Base-by-base conservation (phyloP, 1,140 invertebrate genomes). In the Chlorops oryzae region DNA sequence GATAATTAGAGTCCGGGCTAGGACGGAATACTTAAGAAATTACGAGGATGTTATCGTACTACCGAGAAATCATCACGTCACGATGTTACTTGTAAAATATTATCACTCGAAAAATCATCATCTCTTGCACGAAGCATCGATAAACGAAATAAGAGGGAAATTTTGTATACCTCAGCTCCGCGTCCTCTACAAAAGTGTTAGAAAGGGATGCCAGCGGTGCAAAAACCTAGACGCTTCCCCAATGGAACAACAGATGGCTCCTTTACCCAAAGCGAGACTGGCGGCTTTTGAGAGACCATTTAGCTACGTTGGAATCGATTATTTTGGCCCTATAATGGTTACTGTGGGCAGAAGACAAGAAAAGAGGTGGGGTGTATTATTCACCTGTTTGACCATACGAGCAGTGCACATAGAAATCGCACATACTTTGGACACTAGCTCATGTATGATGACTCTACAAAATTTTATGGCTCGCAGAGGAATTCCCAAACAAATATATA, bases 321-420 rank as follows among this genome's bases (percentile, higher is more conserved):
- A 41, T 12, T 47, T 47, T 35, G 45, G 45, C n/a, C 45, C 25
- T 10, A 9, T 35, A 7, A 9, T 5, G 18, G 18, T 12, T 9
- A 47, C 28, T 15, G 22, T 41, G 17, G 27, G 27, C 28, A 6
- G 55, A 32, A 20, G 52, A 2, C 47, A 25, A 32, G 28, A 32
- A 32, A 32, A 32, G n/a, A 7, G 28, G 7, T 32, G 28, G 28
- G 28, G 28, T 7, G 28, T 32, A n/a, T 32, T 32, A 10, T 9
- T 32, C n/a, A 76, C 69, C 0, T 73, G 67, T 38, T 39, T 54
- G 38, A 59, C 42, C 41, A 69, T 60, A 4, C 55, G 74, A 41
- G 74, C 72, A 0, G 55, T 77, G 2, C 74, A 78, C 48, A n/a
- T 77, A 3, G 74, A 77, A 49, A 9, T 73, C 0, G 67, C 59